phyloP scores from a whole-genome alignment of 2,113 vertebrate genomes.

The Clarias gariepinus region DNA sequence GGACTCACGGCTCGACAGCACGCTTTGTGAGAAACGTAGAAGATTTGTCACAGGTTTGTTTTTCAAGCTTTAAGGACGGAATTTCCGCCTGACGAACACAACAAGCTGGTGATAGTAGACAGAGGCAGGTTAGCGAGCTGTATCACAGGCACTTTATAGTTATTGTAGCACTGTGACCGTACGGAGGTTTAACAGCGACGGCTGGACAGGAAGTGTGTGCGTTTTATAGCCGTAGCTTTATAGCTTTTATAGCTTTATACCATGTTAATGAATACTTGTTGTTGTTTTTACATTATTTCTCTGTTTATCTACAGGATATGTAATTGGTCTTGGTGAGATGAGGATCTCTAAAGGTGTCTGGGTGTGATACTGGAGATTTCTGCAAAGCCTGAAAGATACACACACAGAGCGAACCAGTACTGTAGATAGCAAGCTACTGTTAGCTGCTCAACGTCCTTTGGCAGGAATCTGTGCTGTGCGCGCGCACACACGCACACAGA shows the following conservation, averaged over 20 bases:
- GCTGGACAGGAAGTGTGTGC: not conserved
- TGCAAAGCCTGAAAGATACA: not conserved
- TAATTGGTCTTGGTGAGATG: not conserved
- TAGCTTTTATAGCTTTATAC: not conserved
- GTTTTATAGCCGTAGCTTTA: not conserved
- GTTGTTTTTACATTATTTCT: not conserved
- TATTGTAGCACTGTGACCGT: not conserved
- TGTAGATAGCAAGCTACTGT: slow-evolving; percentile 1
- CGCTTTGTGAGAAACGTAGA: not conserved
- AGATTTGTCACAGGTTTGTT: not conserved
- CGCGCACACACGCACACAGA: not conserved
- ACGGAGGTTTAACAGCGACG: not conserved
- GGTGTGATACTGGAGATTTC: not conserved
- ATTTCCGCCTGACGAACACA: slow-evolving; percentile 6
- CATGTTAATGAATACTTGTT: not conserved
- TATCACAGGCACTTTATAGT: not conserved
- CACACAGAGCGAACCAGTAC: not conserved
- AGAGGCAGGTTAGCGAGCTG: not conserved
- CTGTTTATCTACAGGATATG: not conserved
- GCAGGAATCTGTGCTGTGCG: slow-evolving; percentile 23
- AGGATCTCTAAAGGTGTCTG: slow-evolving; percentile 27
- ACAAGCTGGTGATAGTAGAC: not conserved
- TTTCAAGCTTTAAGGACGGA: not conserved
- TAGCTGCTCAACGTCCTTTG: slow-evolving; percentile 14
- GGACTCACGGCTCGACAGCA: not conserved